Base-by-base conservation (phyloP, 2,797 vertebrate species). In the Anniella stebbinsi region DNA sequence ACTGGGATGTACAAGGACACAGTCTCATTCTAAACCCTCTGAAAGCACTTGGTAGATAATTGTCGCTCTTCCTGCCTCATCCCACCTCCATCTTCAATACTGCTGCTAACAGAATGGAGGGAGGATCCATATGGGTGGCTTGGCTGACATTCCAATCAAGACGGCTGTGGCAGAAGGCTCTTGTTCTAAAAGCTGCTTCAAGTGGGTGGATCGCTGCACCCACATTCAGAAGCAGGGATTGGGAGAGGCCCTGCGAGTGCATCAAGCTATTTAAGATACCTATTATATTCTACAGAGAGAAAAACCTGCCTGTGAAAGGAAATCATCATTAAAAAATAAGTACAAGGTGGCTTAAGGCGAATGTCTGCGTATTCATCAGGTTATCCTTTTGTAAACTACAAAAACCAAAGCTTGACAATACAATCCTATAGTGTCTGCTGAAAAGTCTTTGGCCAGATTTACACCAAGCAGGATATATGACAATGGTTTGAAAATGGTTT, bases 111-210 rank as follows among this genome's bases (percentile, higher is more conserved):
- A 87, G 86, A 87, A 82, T 87, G 89, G 70, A 67, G 48, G 89
- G 57, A 82, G 84, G 78, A 73, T 45, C 57, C 28, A 38, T 38
- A 67, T 38, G 78, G 18, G 41, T 33, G 67, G 78, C 17, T 82
- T 80, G 77, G 89, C 84, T 90, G 78, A 73, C 84, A 69, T 90
- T 90, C 57, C 72, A 67, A 67, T 51, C 78, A 82, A 73, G 84
- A 75, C 25, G 25, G 51, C 57, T 75, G 54, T 12, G 36, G 73
- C 82, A 89, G 89, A 85, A 86, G 84, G 89, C 63, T 77, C 75
- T 36, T 12, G 63, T 91, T 92, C 90, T 95, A 90, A 95, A 96
- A 96, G 94, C 93, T 94, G 94, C 93, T 93, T 87, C 85, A 92
- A 92, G 95, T 95, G 95, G 94, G 94, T 92, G 95, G 94, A 94